Percentiles rank a stretch among this genome's conserved stretches.
phyloP scores from a whole-genome alignment of 2,888 invertebrate genomes.

The Mythimna pallens region DNA sequence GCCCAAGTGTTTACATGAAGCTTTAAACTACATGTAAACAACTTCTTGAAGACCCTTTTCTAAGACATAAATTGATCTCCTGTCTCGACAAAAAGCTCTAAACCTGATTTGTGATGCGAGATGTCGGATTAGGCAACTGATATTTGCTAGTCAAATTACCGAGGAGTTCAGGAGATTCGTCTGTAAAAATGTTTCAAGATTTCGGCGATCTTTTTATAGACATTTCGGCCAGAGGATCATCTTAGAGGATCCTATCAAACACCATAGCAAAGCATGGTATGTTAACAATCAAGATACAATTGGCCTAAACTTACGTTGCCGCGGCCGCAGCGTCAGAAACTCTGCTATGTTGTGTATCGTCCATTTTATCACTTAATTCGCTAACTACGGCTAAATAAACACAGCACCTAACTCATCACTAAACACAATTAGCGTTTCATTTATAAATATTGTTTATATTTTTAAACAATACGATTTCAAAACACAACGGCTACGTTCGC shows the following conservation, averaged over 20 bases:
- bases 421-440: constrained; percentile 4
- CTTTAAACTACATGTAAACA: too few species aligned
- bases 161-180: not conserved
- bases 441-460: constrained; percentile 45
- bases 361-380: constrained; percentile 72
- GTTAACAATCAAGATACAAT: not conserved
- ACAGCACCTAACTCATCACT: constrained; percentile 39
- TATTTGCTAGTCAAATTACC: too few species aligned
- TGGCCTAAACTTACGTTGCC: constrained; percentile 78
- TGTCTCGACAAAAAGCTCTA: not conserved
- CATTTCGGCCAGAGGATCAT: not conserved
- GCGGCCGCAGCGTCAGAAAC: constrained; percentile 70
- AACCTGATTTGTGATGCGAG: not conserved
- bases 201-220: too few species aligned
- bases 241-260: not conserved
- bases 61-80: not conserved
- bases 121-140: too few species aligned
- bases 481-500: constrained; percentile 57
- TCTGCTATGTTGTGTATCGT: constrained; percentile 77
- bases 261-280: not conserved
- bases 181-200: not conserved
- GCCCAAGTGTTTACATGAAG: too few species aligned
- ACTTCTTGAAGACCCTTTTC: too few species aligned
- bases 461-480: constrained; percentile 48
- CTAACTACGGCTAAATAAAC: constrained; percentile 20